Evolutionary conservation across 1,140 invertebrate species (phyloP).

Genomic region (Druon quercuslanigerum): DNA sequence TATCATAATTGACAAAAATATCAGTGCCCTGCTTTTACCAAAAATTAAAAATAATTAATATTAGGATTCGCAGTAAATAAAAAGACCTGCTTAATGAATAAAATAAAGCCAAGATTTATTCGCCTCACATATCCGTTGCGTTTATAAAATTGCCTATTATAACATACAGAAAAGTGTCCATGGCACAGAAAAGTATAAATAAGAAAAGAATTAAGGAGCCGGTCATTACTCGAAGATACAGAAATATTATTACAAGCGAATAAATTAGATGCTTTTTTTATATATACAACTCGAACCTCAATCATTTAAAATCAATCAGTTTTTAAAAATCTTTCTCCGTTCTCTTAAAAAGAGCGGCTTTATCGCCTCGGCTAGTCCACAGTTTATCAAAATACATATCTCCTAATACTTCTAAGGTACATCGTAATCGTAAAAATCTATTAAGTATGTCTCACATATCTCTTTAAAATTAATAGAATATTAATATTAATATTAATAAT

Average conservation of each 20-base stretch:
- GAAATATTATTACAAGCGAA: constrained; percentile 12
- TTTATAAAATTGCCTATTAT: constrained; percentile 28
- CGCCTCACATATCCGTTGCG: neutral
- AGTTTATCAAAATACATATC: constrained; percentile 51
- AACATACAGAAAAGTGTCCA: constrained; percentile 13
- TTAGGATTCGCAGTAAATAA: neutral
- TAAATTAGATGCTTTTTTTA: neutral
- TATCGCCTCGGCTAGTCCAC: neutral
- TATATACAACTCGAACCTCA: neutral
- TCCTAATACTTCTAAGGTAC: constrained; percentile 42
- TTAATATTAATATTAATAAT: neutral
- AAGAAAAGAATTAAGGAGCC: neutral
- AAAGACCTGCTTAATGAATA: neutral
- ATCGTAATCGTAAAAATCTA: constrained; percentile 45
- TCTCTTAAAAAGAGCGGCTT: neutral
- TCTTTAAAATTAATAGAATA: constrained; percentile 36
- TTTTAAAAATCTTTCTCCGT: neutral
- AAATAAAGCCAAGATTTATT: constrained; percentile 25
- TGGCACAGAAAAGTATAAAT: constrained; percentile 21
- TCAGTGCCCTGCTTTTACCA: too few relatives aligned
- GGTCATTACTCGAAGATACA: neutral
- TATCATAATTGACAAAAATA: too few relatives aligned
- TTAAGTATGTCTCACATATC: constrained; percentile 37
- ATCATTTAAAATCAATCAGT: neutral
- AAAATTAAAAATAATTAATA: too few relatives aligned